Conservation (phyloP, 2,888 invertebrate genomes). For the Sarcophaga carnaria region DNA sequence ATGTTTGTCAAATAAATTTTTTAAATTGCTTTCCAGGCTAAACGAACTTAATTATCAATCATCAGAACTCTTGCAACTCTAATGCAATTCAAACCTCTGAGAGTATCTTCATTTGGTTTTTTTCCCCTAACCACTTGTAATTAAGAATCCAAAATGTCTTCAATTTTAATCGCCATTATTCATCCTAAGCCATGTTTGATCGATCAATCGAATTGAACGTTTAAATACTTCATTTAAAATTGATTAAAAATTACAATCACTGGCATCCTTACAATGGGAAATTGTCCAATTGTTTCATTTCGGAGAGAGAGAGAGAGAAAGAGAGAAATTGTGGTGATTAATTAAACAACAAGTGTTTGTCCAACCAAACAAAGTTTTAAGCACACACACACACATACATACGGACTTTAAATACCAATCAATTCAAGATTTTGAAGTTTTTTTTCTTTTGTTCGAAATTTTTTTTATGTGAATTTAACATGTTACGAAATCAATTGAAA, state of each 20-base stretch:
- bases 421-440: slow-evolving; percentile 38
- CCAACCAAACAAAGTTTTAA: slow-evolving; percentile 17
- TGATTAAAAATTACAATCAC: slow-evolving; percentile 41
- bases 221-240: slow-evolving; percentile 32
- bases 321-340: slow-evolving; percentile 18
- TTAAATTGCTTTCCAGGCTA: no score
- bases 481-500: slow-evolving; percentile 51
- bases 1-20: no score
- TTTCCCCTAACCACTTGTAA: no score
- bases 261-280: slow-evolving; percentile 3
- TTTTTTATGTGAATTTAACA: slow-evolving; percentile 35
- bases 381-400: neutral
- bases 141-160: no score
- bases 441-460: no score
- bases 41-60: no score
- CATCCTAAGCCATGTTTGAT: no score
- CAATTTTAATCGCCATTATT: no score
- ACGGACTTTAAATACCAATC: slow-evolving; percentile 42
- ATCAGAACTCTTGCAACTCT: no score
- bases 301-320: neutral
- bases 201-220: neutral
- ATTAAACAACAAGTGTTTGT: slow-evolving; percentile 39
- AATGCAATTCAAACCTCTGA: no score
- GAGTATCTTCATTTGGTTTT: no score
- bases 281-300: slow-evolving; percentile 24